Percentiles rank a stretch among this genome's conserved stretches.
Evolutionary conservation across 2,797 vertebrate genomes (phyloP).

Genomic region (Pangasius djambal): DNA sequence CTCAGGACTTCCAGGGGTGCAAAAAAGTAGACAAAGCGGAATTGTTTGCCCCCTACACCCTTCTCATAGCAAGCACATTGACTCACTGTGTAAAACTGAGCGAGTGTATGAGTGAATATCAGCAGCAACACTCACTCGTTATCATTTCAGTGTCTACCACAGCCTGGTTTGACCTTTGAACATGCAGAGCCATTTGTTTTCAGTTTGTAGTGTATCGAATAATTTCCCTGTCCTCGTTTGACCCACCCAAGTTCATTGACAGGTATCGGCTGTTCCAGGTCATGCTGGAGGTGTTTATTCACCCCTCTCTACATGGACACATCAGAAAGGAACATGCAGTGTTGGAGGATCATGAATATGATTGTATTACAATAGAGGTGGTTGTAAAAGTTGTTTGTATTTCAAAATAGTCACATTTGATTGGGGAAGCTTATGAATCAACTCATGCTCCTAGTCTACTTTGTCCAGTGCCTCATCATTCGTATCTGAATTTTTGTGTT

Average conservation of each 20-base stretch:
- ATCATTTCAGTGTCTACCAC: conserved; percentile 45
- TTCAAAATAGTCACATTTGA: conserved; percentile 72
- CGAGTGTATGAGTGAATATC: conserved; percentile 36
- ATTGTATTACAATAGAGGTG: conserved; percentile 66
- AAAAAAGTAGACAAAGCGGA: conserved; percentile 59
- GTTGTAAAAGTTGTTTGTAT: conserved; percentile 75
- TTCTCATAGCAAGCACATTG: conserved; percentile 51
- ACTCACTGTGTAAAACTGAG: conserved; percentile 45
- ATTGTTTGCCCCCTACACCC: conserved; percentile 52
- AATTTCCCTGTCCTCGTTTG: neutral
- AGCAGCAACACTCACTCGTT: conserved; percentile 25
- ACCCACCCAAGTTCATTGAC: conserved; percentile 9
- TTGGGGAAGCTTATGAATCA: conserved; percentile 56
- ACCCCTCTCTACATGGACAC: conserved; percentile 32
- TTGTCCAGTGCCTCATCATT: conserved; percentile 51
- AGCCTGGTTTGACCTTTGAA: conserved; percentile 38
- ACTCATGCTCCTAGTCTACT: conserved; percentile 42
- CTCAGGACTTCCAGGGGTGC: conserved; percentile 74
- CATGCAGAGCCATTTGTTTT: conserved; percentile 38
- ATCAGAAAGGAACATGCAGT: conserved; percentile 61
- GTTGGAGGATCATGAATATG: conserved; percentile 66
- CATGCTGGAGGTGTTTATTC: conserved; percentile 29
- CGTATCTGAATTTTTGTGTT: conserved; percentile 59
- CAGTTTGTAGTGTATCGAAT: conserved; percentile 8
- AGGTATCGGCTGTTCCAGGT: conserved; percentile 18